phyloP scores from a whole-genome alignment of 2,888 invertebrate species.

The Drosophila emarginata region DNA sequence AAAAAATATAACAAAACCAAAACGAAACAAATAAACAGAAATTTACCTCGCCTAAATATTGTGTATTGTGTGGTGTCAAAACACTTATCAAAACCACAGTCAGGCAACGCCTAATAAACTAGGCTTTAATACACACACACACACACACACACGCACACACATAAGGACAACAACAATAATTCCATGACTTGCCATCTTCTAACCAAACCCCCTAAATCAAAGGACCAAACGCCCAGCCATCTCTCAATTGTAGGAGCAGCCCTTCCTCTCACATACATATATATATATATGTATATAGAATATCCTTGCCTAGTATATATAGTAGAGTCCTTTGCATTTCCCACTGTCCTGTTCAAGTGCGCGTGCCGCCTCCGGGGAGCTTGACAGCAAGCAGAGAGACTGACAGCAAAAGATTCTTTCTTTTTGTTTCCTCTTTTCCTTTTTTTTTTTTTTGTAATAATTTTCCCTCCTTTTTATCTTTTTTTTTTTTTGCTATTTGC shows the following conservation, averaged over 20 bases:
- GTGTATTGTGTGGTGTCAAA: conserved; percentile 16
- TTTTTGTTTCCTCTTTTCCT: conserved; percentile 5
- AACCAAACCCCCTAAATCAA: not conserved
- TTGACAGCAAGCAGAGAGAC: conserved; percentile 28
- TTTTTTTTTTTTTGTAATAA: conserved; percentile 19
- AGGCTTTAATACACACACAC: conserved; percentile 6
- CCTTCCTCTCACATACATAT: not conserved
- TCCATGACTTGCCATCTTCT: not conserved
- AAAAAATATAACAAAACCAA: conserved; percentile 19
- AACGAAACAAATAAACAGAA: not conserved
- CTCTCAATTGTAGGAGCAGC: conserved; percentile 45
- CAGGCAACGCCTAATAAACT: conserved; percentile 60
- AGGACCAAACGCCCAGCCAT: not conserved
- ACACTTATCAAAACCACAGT: conserved; percentile 48
- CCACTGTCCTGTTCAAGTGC: conserved; percentile 60
- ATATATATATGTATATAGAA: too few relatives aligned
- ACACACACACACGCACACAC: not conserved
- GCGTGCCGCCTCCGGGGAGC: conserved; percentile 72
- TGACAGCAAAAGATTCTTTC: conserved; percentile 25
- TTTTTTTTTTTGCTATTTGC: conserved; percentile 65
- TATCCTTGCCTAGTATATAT: too few relatives aligned
- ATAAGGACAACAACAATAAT: not conserved
- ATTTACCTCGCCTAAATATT: conserved; percentile 31
- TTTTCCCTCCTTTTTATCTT: conserved; percentile 25
- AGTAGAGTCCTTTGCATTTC: not conserved